Percentiles rank a stretch among this genome's conserved stretches.
These are phyloP conservation scores for Rhynchonycteris naso DNA, from an alignment of 2,797 vertebrate genomes.

Conservation along the genomic window DNA sequence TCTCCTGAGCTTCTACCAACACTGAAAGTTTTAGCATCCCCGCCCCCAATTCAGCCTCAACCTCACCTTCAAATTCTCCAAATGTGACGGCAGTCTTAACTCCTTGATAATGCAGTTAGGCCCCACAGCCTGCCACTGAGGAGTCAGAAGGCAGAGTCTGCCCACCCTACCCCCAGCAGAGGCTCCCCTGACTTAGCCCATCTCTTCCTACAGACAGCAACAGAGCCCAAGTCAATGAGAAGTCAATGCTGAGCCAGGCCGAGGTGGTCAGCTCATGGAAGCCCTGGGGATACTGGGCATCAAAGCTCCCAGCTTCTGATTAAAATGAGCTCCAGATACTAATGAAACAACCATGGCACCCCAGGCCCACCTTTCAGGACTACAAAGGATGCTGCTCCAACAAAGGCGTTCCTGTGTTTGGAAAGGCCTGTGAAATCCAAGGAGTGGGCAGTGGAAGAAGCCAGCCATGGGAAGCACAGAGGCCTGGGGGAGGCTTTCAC, in stretches of 20 bases:
- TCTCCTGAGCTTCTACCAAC: not conserved
- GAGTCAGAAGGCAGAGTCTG: not conserved
- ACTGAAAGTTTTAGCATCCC: not conserved
- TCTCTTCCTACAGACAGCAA: not conserved
- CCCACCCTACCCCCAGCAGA: not conserved
- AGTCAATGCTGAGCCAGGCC: not conserved
- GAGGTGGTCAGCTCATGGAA: not conserved
- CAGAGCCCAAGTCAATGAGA: not conserved
- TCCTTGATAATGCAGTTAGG: not conserved
- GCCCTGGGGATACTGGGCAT: not conserved
- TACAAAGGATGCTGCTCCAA: not conserved
- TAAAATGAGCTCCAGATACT: slow-evolving; percentile 39
- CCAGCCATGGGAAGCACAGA: not conserved
- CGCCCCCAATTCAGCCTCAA: not conserved
- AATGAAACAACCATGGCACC: not conserved
- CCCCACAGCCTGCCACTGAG: not conserved
- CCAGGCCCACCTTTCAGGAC: not conserved
- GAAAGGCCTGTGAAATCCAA: not conserved
- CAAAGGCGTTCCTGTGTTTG: slow-evolving; percentile 28
- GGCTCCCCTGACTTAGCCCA: not conserved
- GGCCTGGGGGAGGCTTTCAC: not conserved
- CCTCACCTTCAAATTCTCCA: not conserved
- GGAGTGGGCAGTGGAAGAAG: not conserved
- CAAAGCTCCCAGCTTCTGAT: not conserved
- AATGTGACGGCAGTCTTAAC: not conserved